phyloP scores from a whole-genome alignment of 2,797 vertebrate species.

The Pangasius mekongensis region DNA sequence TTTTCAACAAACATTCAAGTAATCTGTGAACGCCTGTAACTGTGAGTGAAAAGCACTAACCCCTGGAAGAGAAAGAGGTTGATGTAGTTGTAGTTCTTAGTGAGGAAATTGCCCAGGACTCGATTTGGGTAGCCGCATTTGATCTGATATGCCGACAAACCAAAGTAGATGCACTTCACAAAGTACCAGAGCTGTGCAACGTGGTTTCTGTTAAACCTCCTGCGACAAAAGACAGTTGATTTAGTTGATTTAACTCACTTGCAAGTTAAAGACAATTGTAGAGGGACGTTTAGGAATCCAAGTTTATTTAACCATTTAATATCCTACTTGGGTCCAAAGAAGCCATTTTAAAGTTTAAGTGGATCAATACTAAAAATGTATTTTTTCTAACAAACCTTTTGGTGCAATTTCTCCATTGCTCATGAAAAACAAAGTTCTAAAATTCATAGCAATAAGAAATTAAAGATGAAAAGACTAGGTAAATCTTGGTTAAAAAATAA shows the following conservation, averaged over 20 bases:
- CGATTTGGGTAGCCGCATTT: conserved; percentile 75
- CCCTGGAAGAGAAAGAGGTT: conserved; percentile 78
- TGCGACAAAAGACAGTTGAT: conserved; percentile 49
- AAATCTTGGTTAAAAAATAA: neutral
- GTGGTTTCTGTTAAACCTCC: conserved; percentile 75
- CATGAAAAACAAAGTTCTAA: neutral
- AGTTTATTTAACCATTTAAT: neutral
- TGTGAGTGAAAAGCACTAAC: conserved; percentile 39
- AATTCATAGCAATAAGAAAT: neutral
- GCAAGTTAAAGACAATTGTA: neutral
- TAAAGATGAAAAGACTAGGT: neutral
- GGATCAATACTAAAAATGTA: neutral
- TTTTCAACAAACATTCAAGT: neutral
- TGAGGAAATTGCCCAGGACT: conserved; percentile 78
- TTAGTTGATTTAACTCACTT: too few relatives aligned
- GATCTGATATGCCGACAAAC: conserved; percentile 78
- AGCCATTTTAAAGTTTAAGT: neutral
- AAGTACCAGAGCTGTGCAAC: conserved; percentile 79
- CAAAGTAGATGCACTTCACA: conserved; percentile 77
- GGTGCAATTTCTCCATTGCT: neutral
- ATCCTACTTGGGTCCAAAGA: neutral
- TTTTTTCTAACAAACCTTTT: neutral
- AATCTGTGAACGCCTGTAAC: neutral
- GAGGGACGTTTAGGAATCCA: neutral
- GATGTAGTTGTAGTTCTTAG: conserved; percentile 77